Evolutionary conservation across 2,888 invertebrate genomes (phyloP), one percentile per base, ranked within the genome.

Genomic region (Tinea semifulvella): DNA sequence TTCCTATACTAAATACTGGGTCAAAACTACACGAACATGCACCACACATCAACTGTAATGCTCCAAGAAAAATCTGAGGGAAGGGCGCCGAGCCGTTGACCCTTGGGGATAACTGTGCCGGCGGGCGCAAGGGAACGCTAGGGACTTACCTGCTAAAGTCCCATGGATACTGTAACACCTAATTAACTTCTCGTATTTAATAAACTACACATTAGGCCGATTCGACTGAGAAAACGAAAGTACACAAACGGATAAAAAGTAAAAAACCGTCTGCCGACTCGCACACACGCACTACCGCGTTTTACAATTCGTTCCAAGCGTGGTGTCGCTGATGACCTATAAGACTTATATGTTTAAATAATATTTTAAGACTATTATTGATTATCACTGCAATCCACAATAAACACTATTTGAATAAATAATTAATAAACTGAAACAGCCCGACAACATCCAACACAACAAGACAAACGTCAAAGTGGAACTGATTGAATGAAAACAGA

Each of bases 81-180:
- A 11, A 13, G 31, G n/a, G 31, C 11, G 7, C 17, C 13, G 19
- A n/a, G 11, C 10, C 17, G 18, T 39, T 39, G 19, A 18, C 38
- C 17, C 38, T 14, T 18, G 3, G n/a, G n/a, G 17, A 10, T 38
- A 38, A 38, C 38, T 38, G 38, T 38, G 17, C 38, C 7, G 16
- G 10, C 10, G 16, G 17, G 38, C 38, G 8, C 7, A n/a, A n/a
- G n/a, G n/a, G n/a, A n/a, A 38, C 10, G 17, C 38, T 17, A 6
- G 7, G 17, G 7, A 47, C 56, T 59, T 65, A 72, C 74, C 72
- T 74, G 60, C 50, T 68, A 73, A 55, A 63, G 60, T 62, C 65
- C 72, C 75, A 75, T 75, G 53, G 63, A 62, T 51, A 40, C 16
- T 43, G n/a, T n/a, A n/a, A n/a, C n/a, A n/a, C n/a, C n/a, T n/a